phyloP scores from a whole-genome alignment of 2,888 invertebrate genomes.

The Mystacides longicornis region DNA sequence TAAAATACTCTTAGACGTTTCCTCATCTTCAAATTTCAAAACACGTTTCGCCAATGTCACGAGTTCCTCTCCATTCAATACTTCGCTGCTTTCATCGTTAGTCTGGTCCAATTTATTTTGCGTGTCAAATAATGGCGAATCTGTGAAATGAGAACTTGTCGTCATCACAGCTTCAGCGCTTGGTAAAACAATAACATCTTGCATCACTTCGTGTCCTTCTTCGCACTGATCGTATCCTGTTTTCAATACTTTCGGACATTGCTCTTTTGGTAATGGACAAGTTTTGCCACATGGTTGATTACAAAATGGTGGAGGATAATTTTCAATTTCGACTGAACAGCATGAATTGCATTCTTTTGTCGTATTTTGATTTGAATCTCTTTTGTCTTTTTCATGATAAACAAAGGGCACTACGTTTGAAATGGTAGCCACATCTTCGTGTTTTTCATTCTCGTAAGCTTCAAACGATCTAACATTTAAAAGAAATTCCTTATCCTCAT shows the following conservation, averaged over 20 bases:
- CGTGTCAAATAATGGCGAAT: constrained; percentile 18
- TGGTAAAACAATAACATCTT: constrained; percentile 29
- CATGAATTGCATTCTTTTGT: background rate
- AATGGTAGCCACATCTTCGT: constrained; percentile 1
- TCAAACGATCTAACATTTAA: constrained; percentile 4
- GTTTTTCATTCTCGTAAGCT: constrained; percentile 1
- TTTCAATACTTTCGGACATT: constrained; percentile 9
- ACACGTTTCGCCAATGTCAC: constrained; percentile 3
- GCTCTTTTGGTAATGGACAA: constrained; percentile 17
- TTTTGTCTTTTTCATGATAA: background rate
- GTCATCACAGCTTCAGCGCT: constrained; percentile 27
- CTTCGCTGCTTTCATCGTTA: background rate
- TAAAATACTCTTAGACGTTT: background rate
- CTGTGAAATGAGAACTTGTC: constrained; percentile 22
- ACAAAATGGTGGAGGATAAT: constrained; percentile 20
- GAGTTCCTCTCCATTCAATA: constrained; percentile 4
- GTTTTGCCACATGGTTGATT: constrained; percentile 17
- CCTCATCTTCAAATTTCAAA: background rate
- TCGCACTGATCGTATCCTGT: constrained; percentile 21
- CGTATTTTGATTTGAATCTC: background rate
- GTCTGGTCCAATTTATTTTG: background rate
- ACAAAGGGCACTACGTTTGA: background rate
- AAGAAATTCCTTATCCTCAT: background rate
- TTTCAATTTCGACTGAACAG: constrained; percentile 22
- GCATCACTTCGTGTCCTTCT: constrained; percentile 21